Evolutionary conservation across 2,797 vertebrate genomes (phyloP).

Genomic region (Gymnopithys bicolor): DNA sequence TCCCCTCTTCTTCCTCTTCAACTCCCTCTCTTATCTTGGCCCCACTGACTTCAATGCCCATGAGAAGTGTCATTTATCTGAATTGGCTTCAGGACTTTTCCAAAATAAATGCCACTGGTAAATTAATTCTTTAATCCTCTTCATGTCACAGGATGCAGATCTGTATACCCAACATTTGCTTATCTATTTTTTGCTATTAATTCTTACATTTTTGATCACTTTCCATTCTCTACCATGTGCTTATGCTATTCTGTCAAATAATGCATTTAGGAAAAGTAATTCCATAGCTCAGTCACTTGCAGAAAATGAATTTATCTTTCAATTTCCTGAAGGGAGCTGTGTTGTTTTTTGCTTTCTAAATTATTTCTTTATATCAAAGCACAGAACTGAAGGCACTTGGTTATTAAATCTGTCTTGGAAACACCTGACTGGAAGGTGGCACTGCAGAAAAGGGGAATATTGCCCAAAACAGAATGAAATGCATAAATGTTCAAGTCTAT

Average conservation of each 20-base stretch:
- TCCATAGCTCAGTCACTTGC: neutral
- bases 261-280: neutral
- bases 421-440: neutral
- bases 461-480: neutral
- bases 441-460: neutral
- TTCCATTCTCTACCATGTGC: neutral
- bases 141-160: neutral
- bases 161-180: neutral
- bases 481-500: neutral
- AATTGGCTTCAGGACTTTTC: neutral
- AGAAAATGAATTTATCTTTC: neutral
- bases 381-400: neutral
- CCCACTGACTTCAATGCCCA: neutral
- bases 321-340: neutral
- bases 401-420: neutral
- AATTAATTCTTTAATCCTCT: constrained; percentile 45
- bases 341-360: neutral
- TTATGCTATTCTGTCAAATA: neutral
- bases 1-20: neutral
- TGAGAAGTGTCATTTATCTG: neutral
- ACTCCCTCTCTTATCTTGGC: neutral
- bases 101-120: neutral
- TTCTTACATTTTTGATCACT: constrained; percentile 12
- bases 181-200: neutral
- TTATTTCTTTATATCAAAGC: neutral